A percentile compares a stretch with the other conserved stretches of the same genome.
Conservation (phyloP, 1,140 invertebrate genomes). For the Lasaia peninsularis region DNA sequence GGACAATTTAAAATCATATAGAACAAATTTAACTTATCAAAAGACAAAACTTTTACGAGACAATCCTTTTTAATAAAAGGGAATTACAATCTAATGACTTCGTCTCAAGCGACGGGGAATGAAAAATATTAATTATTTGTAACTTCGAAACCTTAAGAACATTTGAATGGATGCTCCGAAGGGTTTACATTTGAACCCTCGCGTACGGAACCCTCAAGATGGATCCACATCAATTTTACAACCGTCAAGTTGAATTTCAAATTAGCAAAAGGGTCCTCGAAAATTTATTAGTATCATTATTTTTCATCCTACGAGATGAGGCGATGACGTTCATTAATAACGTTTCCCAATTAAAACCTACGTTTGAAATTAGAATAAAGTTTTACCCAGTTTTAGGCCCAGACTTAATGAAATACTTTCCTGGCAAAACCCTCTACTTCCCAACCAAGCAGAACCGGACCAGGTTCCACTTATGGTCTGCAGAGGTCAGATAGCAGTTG, state of each 20-base stretch:
- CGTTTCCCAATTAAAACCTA: slow-evolving; percentile 40
- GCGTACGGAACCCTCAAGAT: slow-evolving; percentile 6
- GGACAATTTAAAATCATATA: slow-evolving; percentile 1
- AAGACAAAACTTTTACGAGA: slow-evolving; percentile 5
- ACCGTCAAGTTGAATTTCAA: slow-evolving; percentile 22
- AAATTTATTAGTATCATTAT: slow-evolving; percentile 60
- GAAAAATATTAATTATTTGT: slow-evolving; percentile 3
- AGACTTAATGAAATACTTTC: too few species aligned
- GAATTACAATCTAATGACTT: slow-evolving; percentile 9
- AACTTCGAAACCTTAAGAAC: slow-evolving; percentile 6
- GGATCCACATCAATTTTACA: slow-evolving; percentile 12
- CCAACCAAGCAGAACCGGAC: too few species aligned
- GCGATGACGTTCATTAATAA: slow-evolving; percentile 51
- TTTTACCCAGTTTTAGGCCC: too few species aligned
- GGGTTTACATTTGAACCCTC: slow-evolving; percentile 1
- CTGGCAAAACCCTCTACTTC: too few species aligned
- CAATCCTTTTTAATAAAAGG: slow-evolving; percentile 10
- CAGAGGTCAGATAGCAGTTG: too few species aligned
- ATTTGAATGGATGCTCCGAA: neutral
- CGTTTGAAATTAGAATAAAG: neutral
- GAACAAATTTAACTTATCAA: slow-evolving; percentile 10
- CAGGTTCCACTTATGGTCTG: too few species aligned
- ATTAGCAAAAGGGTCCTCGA: slow-evolving; percentile 39
- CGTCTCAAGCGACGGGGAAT: neutral
- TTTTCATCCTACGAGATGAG: slow-evolving; percentile 46